These are phyloP conservation scores for Monomorium pharaonis DNA, from an alignment of 1,140 invertebrate species.

Conservation along the genomic window DNA sequence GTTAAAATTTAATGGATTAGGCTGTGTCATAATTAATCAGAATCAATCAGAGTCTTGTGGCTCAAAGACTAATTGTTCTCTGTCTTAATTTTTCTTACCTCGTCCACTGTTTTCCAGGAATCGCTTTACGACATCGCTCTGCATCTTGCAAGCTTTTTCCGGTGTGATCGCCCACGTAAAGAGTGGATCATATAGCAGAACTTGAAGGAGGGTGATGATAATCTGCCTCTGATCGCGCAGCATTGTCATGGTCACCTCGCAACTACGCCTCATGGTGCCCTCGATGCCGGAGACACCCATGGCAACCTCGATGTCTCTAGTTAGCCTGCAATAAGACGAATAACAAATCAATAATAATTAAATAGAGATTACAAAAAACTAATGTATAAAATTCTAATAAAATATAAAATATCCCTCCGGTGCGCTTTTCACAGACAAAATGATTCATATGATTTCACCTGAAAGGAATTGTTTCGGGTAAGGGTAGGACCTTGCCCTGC, in stretches of 20 bases:
- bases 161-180: constrained; percentile 93
- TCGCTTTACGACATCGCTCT: constrained; percentile 65
- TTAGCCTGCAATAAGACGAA: constrained; percentile 86
- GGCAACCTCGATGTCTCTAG: constrained; percentile 95
- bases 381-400: background rate
- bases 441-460: background rate
- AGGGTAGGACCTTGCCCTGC: constrained; percentile 94
- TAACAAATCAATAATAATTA: background rate
- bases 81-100: background rate
- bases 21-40: background rate
- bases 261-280: constrained; percentile 94
- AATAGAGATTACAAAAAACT: too few species aligned
- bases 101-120: constrained; percentile 16
- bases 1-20: constrained; percentile 29
- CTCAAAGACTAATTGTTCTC: background rate
- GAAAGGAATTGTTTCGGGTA: constrained; percentile 97
- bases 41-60: background rate
- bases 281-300: constrained; percentile 96
- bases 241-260: constrained; percentile 95
- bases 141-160: constrained; percentile 84
- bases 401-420: background rate
- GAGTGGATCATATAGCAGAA: constrained; percentile 96
- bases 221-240: constrained; percentile 92
- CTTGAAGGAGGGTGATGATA: constrained; percentile 95
- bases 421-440: background rate